Conservation (phyloP, 2,888 invertebrate species). For the Lithophane socia region DNA sequence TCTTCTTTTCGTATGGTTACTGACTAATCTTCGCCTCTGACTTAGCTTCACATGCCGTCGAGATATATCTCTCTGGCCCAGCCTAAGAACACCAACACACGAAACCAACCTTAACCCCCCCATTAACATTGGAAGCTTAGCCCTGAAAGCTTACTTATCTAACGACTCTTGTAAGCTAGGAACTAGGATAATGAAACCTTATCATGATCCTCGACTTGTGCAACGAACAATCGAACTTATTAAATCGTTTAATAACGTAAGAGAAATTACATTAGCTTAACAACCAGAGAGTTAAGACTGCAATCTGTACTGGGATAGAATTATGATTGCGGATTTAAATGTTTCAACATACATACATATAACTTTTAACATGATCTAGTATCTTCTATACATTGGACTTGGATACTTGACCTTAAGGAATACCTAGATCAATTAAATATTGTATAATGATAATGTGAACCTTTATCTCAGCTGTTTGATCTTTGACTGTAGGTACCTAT, state of each 20-base stretch:
- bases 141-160: neutral
- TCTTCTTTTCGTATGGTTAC: no score
- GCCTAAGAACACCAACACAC: no score
- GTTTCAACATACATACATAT: neutral
- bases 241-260: neutral
- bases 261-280: neutral
- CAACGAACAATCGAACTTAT: neutral
- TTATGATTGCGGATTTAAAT: neutral
- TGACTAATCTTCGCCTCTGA: no score
- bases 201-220: no score
- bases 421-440: conserved; percentile 17
- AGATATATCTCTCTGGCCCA: no score
- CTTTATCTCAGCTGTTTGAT: conserved; percentile 39
- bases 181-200: neutral
- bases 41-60: no score
- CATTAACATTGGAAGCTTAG: neutral
- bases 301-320: neutral
- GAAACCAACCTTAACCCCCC: no score
- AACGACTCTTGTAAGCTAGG: neutral
- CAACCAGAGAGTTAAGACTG: neutral
- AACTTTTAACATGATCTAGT: neutral
- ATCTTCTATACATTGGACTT: conserved; percentile 13
- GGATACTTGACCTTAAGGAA: conserved; percentile 8
- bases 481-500: conserved; percentile 23
- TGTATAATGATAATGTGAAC: neutral